Conservation (phyloP, 2,797 vertebrate genomes). For the Acrossocheilus fasciatus region DNA sequence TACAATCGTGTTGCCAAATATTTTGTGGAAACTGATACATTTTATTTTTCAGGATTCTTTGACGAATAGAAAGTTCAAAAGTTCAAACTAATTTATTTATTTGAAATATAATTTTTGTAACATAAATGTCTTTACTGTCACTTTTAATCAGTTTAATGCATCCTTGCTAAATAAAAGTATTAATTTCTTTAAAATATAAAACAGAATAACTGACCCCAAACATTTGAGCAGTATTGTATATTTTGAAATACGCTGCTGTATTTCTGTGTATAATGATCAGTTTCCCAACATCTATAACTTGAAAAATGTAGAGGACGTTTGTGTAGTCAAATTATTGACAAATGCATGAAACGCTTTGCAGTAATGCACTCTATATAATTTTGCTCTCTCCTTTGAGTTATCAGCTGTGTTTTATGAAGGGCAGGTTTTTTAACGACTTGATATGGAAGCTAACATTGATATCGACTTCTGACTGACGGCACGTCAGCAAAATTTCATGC, state of each 20-base stretch:
- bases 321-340: constrained; percentile 28
- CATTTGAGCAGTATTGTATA: background rate
- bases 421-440: constrained; percentile 57
- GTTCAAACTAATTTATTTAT: background rate
- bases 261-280: background rate
- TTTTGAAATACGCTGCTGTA: background rate
- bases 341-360: constrained; percentile 7
- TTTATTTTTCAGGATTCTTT: background rate
- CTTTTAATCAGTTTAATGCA: background rate
- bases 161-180: background rate
- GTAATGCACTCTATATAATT: constrained; percentile 33
- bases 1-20: background rate
- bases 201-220: background rate
- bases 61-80: background rate
- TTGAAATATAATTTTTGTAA: background rate
- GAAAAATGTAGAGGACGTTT: background rate
- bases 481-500: constrained; percentile 59
- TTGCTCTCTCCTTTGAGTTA: constrained; percentile 49
- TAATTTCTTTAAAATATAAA: background rate
- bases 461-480: constrained; percentile 63
- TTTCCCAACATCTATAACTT: background rate
- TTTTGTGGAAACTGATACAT: background rate
- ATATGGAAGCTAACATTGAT: constrained; percentile 61
- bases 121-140: background rate
- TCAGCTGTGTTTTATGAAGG: constrained; percentile 44